Base-by-base conservation (phyloP, 1,140 invertebrate genomes). In the Aphis gossypii region DNA sequence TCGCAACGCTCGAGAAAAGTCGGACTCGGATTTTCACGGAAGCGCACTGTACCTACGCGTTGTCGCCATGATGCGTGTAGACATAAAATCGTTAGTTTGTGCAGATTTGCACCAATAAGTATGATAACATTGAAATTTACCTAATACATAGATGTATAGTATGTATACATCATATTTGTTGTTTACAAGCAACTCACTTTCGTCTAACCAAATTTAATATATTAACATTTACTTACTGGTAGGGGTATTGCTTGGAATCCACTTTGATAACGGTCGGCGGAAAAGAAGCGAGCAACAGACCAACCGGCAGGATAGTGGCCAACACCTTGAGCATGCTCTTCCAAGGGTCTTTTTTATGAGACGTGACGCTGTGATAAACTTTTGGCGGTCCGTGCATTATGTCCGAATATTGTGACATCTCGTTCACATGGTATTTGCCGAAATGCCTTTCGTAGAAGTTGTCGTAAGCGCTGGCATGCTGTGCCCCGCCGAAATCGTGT, bases 271-370 rank as follows among this genome's bases (percentile, higher is more conserved):
- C 68, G 21, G 68, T 94, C 44, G 94, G 94, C 23, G 92, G 94
- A n/a, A 94, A 93, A 7, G 94, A 94, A 21, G 94, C 94, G 3
- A 94, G 92, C 30, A 94, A 93, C 23, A 94, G 48, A 9, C 94
- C 94, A 9, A 94, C 46, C 38, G 94, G 94, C 21, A 94, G 30
- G 21, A 94, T 46, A 38, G 94, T 92, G 0, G 94, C 94, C 25
- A 94, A 68, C 21, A 94, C 87, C 21, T 93, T 93, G 1, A 94
- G 60, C 20, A 94, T 54, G 20, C 87, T 84, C 21, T 0, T 84
- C 92, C 92, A 93, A 2, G 92, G 92, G 20, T 93, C 76, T 21
- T 84, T 84, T 46, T 83, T 93, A 21, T 20, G 44, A 44, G 41
- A 46, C 23, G 41, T 25, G 88, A 38, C 88, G 21, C 48, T n/a